A percentile compares a stretch with the other conserved stretches of the same genome.
Evolutionary conservation across 2,797 vertebrate genomes (phyloP).

Genomic region (Buceros bicornis): DNA sequence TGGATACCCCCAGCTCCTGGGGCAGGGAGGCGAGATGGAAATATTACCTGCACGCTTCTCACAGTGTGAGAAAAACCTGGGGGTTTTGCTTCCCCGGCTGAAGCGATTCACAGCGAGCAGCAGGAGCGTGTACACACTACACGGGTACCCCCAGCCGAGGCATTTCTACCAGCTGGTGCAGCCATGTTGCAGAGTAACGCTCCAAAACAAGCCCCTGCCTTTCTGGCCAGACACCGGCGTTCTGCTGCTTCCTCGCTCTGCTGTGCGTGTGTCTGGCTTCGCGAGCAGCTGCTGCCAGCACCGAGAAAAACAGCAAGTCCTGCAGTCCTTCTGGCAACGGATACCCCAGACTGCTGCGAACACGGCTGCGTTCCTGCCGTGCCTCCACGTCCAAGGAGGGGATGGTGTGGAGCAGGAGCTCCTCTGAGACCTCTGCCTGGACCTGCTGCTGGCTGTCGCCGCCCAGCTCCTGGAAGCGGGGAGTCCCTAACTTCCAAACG

Average conservation of each 20-base stretch:
- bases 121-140: neutral
- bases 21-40: neutral
- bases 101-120: neutral
- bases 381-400: neutral
- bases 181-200: neutral
- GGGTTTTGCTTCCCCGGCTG: neutral
- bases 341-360: neutral
- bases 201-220: neutral
- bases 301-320: neutral
- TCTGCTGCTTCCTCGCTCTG: neutral
- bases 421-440: neutral
- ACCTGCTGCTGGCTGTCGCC: neutral
- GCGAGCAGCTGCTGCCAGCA: neutral
- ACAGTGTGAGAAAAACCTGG: neutral
- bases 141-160: neutral
- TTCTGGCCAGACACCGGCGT: neutral
- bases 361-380: rapidly evolving
- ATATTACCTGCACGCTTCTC: neutral
- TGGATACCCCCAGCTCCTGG: neutral
- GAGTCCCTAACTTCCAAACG: neutral
- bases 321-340: neutral
- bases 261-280: neutral
- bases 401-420: neutral
- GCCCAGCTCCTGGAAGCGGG: rapidly evolving
- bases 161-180: neutral